Percentiles rank a stretch among this genome's conserved stretches.
phyloP scores from a whole-genome alignment of 1,140 invertebrate genomes.

The Hormaphis cornu region DNA sequence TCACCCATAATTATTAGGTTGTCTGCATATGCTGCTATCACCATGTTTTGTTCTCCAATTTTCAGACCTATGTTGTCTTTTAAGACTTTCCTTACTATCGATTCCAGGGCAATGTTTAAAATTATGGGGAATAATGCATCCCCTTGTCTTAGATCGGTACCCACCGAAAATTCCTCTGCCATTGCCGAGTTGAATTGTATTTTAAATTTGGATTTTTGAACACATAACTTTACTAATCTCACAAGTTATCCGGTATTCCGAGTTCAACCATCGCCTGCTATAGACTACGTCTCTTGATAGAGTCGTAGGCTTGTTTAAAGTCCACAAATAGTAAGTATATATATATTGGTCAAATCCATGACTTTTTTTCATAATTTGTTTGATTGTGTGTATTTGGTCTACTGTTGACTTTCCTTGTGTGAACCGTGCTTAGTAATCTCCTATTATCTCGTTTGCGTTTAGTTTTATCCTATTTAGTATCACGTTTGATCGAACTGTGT shows the following conservation, averaged over 20 bases:
- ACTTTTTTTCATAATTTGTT: neutral
- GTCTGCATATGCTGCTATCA: neutral
- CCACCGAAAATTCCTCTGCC: neutral
- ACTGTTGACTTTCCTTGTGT: neutral
- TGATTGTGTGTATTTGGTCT: too few species aligned
- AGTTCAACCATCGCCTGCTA: neutral
- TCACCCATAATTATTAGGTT: neutral
- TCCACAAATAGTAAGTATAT: conserved; percentile 10
- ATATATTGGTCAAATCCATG: neutral
- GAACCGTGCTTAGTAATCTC: neutral
- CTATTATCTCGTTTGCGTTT: neutral
- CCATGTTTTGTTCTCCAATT: neutral
- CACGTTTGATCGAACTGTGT: neutral
- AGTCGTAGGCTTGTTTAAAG: neutral
- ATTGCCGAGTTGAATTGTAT: neutral
- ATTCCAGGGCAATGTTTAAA: neutral
- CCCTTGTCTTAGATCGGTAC: neutral
- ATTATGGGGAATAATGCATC: neutral
- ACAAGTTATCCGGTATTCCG: neutral
- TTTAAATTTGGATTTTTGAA: neutral
- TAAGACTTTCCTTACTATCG: neutral
- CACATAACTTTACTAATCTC: neutral
- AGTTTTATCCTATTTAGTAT: neutral
- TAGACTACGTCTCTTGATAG: neutral
- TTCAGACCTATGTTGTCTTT: neutral